phyloP scores from a whole-genome alignment of 2,888 invertebrate genomes.

The Drosophila greeni region DNA sequence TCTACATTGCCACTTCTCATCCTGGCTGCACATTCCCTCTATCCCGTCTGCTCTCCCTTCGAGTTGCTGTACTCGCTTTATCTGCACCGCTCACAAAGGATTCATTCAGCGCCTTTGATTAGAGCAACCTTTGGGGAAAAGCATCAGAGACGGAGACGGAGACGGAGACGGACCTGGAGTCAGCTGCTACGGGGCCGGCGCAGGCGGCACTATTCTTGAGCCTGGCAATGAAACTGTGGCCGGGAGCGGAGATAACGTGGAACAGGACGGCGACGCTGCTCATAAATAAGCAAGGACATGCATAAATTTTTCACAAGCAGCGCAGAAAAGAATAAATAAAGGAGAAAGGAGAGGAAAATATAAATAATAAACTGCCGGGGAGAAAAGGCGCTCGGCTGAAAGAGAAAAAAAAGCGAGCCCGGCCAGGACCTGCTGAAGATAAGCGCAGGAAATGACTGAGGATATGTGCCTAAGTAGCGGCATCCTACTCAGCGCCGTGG shows the following conservation, averaged over 20 bases:
- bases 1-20: slow-evolving; percentile 71
- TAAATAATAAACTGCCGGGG: slow-evolving; percentile 41
- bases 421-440: slow-evolving; percentile 52
- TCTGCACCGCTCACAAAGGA: slow-evolving; percentile 71
- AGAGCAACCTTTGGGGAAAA: slow-evolving; percentile 68
- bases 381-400: background rate
- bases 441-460: slow-evolving; percentile 75
- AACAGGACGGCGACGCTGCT: slow-evolving; percentile 59
- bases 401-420: background rate
- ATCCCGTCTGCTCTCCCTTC: slow-evolving; percentile 6
- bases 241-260: slow-evolving; percentile 63
- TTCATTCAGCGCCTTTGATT: slow-evolving; percentile 75
- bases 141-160: slow-evolving; percentile 4
- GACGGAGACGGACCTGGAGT: slow-evolving; percentile 3
- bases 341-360: slow-evolving; percentile 36
- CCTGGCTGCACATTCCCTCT: slow-evolving; percentile 33
- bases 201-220: slow-evolving; percentile 52
- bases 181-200: slow-evolving; percentile 5
- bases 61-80: slow-evolving; percentile 59
- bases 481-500: slow-evolving; percentile 50
- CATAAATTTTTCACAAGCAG: slow-evolving; percentile 72
- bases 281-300: slow-evolving; percentile 76
- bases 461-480: slow-evolving; percentile 73
- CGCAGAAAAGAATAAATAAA: slow-evolving; percentile 64
- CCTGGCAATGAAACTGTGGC: slow-evolving; percentile 75